Evolutionary conservation across 1,140 invertebrate genomes (phyloP).

Genomic region (Micrasema minimum): DNA sequence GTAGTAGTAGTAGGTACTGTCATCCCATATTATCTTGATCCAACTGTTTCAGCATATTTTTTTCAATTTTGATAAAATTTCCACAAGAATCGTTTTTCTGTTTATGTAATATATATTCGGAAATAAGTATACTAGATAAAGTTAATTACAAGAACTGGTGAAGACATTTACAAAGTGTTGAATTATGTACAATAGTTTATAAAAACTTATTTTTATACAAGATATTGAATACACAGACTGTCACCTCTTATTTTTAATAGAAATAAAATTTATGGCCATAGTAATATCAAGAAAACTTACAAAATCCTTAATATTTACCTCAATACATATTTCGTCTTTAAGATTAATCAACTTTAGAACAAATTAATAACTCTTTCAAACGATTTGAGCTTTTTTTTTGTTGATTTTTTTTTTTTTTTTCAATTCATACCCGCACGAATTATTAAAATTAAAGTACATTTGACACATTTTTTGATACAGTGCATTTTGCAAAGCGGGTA

Average conservation of each 20-base stretch:
- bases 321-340: slow-evolving; percentile 11
- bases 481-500: no score
- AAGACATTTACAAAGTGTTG: slow-evolving; percentile 46
- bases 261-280: slow-evolving; percentile 48
- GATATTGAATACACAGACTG: slow-evolving; percentile 48
- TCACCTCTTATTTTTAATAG: slow-evolving; percentile 47
- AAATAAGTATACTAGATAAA: no score
- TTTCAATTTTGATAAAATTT: no score
- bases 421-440: no score
- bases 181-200: slow-evolving; percentile 42
- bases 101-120: no score
- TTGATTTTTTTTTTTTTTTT: slow-evolving; percentile 9
- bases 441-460: no score
- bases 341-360: slow-evolving; percentile 44
- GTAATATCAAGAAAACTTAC: slow-evolving; percentile 9
- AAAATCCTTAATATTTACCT: slow-evolving; percentile 5
- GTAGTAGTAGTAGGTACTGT: no score
- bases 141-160: slow-evolving; percentile 24
- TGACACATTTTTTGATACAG: no score
- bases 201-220: slow-evolving; percentile 27
- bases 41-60: no score
- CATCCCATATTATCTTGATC: no score
- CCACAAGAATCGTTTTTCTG: no score
- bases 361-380: slow-evolving; percentile 36
- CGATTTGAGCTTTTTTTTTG: slow-evolving; percentile 22